These are phyloP conservation scores for Mesorhabditis belari DNA, from an alignment of 2,888 invertebrate species.

Conservation along the genomic window DNA sequence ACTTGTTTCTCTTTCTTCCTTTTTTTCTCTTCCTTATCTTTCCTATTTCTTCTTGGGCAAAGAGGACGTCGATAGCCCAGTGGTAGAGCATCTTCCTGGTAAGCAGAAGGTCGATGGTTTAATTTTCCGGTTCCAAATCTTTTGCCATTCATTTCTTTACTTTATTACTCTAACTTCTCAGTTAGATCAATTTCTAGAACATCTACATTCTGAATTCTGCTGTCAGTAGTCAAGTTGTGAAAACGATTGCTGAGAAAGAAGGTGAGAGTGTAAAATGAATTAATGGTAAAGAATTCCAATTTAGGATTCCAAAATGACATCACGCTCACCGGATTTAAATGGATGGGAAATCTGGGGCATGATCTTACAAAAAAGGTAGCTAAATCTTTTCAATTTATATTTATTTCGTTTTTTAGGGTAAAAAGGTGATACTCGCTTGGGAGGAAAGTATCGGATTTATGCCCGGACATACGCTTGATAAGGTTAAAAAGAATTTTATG, in stretches of 20 bases:
- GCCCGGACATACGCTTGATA: constrained; percentile 68
- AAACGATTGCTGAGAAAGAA: constrained; percentile 71
- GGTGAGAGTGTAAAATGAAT: constrained; percentile 58
- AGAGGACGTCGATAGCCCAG: no score
- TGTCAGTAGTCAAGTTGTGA: constrained; percentile 88
- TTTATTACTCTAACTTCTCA: no score
- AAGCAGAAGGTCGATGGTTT: no score
- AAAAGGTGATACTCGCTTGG: constrained; percentile 76
- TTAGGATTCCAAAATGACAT: constrained; percentile 60
- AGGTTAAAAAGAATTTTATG: constrained; percentile 54
- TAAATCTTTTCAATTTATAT: constrained; percentile 25
- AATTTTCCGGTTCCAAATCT: no score
- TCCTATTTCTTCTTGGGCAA: no score
- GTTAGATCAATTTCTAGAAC: no score
- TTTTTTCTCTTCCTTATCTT: no score
- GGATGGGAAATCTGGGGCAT: constrained; percentile 87
- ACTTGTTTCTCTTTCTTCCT: no score
- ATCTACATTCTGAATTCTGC: constrained; percentile 83
- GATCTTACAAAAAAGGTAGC: constrained; percentile 69
- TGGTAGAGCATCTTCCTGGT: no score
- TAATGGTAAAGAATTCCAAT: constrained; percentile 54
- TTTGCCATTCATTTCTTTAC: no score
- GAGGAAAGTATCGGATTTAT: constrained; percentile 95
- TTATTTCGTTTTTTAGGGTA: not conserved
- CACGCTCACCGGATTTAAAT: constrained; percentile 96